Base-by-base conservation (phyloP, 2,797 vertebrate species). In the Rhincodon typus region DNA sequence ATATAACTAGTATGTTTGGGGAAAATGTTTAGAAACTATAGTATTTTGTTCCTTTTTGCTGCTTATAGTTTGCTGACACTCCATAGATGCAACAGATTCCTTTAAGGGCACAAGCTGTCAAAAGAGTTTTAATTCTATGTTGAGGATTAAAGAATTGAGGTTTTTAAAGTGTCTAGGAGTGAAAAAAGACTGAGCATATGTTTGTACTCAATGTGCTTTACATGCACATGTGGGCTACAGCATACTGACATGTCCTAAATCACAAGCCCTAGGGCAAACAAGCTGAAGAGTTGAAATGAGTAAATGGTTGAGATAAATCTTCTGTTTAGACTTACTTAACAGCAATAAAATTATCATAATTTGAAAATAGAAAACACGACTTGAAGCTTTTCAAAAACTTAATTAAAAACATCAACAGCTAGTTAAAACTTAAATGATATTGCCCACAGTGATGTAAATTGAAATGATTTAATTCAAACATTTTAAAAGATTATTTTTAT, bases 401-500 rank as follows among this genome's bases (percentile, higher is more conserved):
- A 98, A 98, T 98, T 97, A 97, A 97, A 98, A 98, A 87, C 97
- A 98, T 97, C 96, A 96, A 97, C 96, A 96, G 96, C 96, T 96
- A 97, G 96, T 97, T 97, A 62, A 96, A 97, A 97, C 96, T 96
- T 79, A 95, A 96, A 79, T 95, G 88, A 53, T 67, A 34, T 95
- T 96, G 97, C 97, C 98, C 98, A 98, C 98, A 98, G 97, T 97
- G 96, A 97, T 97, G 98, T 98, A 98, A 98, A 98, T 98, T 97
- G 97, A 97, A 97, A 96, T 96, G 96, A 95, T 96, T 97, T 97
- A 97, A 96, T 79, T 96, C 96, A 97, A 98, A 98, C 97, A 97
- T 98, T 97, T 98, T 98, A 98, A 98, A 98, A 97, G 97, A 98
- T 98, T 98, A 98, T 98, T 98, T 98, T 98, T 98, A 98, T 97